Conservation (phyloP, 2,113 vertebrate species). For the Hymenochirus boettgeri region DNA sequence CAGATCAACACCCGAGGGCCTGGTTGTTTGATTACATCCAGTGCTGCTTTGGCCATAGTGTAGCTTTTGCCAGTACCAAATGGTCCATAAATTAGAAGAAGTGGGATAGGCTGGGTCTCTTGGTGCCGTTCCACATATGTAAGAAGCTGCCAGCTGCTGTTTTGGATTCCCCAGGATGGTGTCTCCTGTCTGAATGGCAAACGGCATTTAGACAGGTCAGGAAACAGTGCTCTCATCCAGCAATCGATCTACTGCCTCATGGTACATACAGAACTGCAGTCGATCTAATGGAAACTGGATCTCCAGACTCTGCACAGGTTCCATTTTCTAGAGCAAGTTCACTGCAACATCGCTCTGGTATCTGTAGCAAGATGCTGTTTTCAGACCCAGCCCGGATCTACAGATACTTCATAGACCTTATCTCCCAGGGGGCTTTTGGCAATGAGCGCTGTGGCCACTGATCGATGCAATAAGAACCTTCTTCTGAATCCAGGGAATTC, state of each 20-base stretch:
- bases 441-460: constrained; percentile 66
- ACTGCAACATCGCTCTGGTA: constrained; percentile 67
- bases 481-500: constrained; percentile 66
- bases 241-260: constrained; percentile 70
- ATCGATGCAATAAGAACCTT: constrained; percentile 73
- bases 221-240: constrained; percentile 57
- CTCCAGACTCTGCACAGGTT: constrained; percentile 59
- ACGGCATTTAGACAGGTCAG: constrained; percentile 56
- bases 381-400: constrained; percentile 60
- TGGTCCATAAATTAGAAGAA: constrained; percentile 85
- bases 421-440: constrained; percentile 54
- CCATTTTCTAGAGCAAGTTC: constrained; percentile 61
- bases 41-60: constrained; percentile 77
- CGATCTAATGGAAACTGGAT: constrained; percentile 83
- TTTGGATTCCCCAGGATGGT: constrained; percentile 63
- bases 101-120: constrained; percentile 55
- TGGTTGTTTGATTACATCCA: constrained; percentile 65
- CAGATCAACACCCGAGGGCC: constrained; percentile 78
- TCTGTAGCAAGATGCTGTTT: constrained; percentile 60
- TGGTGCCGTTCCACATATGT: constrained; percentile 58
- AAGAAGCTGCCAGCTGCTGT: constrained; percentile 72
- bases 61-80: constrained; percentile 90
- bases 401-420: constrained; percentile 67
- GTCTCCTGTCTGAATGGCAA: constrained; percentile 42
- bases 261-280: constrained; percentile 71